Percentiles rank a stretch among this genome's conserved stretches.
Evolutionary conservation across 2,797 vertebrate genomes (phyloP).

Genomic region (Scomberomorus guttatus): DNA sequence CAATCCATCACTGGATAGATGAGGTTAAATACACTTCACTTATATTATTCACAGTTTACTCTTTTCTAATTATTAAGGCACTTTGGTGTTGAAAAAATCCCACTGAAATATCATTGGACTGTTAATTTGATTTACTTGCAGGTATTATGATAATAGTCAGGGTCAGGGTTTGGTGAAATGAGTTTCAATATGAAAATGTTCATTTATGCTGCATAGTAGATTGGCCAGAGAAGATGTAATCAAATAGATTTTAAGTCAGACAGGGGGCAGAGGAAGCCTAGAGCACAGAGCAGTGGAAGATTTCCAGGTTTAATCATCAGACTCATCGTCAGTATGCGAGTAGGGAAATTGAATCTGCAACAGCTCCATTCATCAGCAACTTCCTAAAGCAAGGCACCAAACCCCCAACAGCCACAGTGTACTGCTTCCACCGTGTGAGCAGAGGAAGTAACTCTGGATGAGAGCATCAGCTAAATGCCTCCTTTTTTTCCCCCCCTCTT

Average conservation of each 20-base stretch:
- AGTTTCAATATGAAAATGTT: constrained; percentile 18
- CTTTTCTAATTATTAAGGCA: not conserved
- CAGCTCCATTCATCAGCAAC: constrained; percentile 29
- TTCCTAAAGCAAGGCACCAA: constrained; percentile 24
- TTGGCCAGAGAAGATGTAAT: not conserved
- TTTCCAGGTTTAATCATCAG: constrained; percentile 30
- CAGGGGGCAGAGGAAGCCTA: constrained; percentile 31
- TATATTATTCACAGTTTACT: not conserved
- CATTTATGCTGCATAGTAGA: constrained; percentile 2
- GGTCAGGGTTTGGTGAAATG: constrained; percentile 5
- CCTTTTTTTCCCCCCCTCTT: constrained; percentile 55
- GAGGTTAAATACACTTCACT: not conserved
- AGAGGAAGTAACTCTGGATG: not conserved
- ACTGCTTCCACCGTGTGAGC: constrained; percentile 5
- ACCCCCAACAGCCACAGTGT: not conserved
- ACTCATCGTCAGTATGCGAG: not conserved
- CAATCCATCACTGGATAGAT: not conserved
- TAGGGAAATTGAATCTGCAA: constrained; percentile 23
- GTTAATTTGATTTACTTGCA: not conserved
- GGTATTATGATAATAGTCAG: not conserved
- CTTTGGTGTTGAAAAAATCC: not conserved
- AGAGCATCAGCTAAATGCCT: not conserved
- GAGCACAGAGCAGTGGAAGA: constrained; percentile 22
- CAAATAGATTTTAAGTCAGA: constrained; percentile 22
- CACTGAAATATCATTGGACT: not conserved